A percentile compares a stretch with the other conserved stretches of the same genome.
phyloP scores from a whole-genome alignment of 2,888 invertebrate species.

The Tridacna crocea region DNA sequence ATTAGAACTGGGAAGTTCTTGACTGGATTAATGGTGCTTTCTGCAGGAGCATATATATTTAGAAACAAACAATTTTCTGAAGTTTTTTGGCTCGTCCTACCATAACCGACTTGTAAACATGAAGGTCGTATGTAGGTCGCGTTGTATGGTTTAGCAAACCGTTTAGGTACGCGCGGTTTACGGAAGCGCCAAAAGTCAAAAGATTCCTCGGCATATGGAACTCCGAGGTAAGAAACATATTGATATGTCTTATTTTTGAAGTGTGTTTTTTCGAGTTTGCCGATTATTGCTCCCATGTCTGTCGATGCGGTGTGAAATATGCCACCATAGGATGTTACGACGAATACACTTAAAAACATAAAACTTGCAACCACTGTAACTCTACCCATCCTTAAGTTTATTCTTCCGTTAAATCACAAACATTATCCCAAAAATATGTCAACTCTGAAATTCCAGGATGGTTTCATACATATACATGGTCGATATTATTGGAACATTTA shows the following conservation, averaged over 20 bases:
- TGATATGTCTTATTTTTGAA: conserved; percentile 29
- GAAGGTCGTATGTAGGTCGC: conserved; percentile 50
- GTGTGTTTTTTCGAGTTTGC: conserved; percentile 40
- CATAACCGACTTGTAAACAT: conserved; percentile 46
- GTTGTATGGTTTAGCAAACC: conserved; percentile 49
- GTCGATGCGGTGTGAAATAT: conserved; percentile 41
- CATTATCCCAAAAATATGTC: too few relatives aligned
- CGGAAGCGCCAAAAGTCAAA: conserved; percentile 33
- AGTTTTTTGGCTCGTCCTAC: conserved; percentile 28
- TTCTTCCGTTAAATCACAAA: too few relatives aligned
- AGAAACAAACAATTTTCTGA: conserved; percentile 55
- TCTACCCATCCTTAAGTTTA: too few relatives aligned
- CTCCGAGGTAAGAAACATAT: conserved; percentile 46
- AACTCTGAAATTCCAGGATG: too few relatives aligned
- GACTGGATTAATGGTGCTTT: conserved; percentile 48
- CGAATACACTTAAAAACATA: too few relatives aligned
- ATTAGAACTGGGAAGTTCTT: conserved; percentile 55
- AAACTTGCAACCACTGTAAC: too few relatives aligned
- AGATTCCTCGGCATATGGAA: conserved; percentile 52
- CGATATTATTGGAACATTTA: too few relatives aligned
- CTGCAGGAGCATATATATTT: conserved; percentile 57
- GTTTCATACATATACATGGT: too few relatives aligned
- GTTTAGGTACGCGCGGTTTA: conserved; percentile 29
- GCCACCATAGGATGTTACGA: not conserved
- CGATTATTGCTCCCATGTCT: conserved; percentile 49